Evolutionary conservation across 2,797 vertebrate species (phyloP).

Genomic region (Rhabdophis nuchalis): DNA sequence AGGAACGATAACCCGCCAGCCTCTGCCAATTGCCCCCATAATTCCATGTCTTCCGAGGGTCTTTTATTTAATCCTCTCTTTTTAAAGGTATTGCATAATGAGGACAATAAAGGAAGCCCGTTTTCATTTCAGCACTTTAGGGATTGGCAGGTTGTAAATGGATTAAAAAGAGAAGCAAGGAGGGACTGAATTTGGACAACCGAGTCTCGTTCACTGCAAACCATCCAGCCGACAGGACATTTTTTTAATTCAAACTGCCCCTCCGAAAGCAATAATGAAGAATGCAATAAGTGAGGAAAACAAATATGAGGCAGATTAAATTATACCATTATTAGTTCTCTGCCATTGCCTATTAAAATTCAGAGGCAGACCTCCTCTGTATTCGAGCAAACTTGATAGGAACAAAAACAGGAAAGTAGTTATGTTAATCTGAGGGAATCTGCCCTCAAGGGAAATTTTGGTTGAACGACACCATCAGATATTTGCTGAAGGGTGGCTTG

Average conservation of each 20-base stretch:
- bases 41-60: not conserved
- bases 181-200: not conserved
- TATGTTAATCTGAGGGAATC: not conserved
- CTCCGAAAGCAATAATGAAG: not conserved
- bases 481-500: not conserved
- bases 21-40: not conserved
- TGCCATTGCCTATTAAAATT: not conserved
- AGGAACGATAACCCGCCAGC: not conserved
- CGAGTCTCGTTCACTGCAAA: not conserved
- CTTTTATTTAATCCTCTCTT: slow-evolving; percentile 17
- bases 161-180: not conserved
- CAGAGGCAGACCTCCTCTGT: not conserved
- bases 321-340: not conserved
- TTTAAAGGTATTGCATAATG: slow-evolving; percentile 16
- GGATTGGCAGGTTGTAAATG: slow-evolving; percentile 23
- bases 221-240: not conserved
- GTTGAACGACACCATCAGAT: not conserved
- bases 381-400: not conserved
- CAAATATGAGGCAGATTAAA: not conserved
- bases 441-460: not conserved
- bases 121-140: slow-evolving; percentile 27
- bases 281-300: not conserved
- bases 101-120: not conserved
- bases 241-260: not conserved
- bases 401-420: not conserved